These are phyloP conservation scores for Drosophila suzukii DNA, from an alignment of 1,140 invertebrate species.

Conservation along the genomic window DNA sequence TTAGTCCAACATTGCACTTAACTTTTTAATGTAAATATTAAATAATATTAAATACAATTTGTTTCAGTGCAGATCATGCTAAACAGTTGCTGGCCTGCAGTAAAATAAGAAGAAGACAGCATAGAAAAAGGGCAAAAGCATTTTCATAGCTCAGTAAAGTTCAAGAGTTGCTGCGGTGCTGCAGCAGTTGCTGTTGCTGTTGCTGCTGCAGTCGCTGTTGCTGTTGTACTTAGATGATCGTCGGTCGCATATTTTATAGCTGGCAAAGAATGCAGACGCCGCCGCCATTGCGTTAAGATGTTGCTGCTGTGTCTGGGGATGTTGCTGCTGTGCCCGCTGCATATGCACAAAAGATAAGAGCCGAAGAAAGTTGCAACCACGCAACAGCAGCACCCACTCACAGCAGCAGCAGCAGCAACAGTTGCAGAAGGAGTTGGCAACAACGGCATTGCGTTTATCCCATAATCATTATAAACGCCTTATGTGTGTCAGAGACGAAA, in stretches of 20 bases:
- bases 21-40: too few species aligned
- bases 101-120: constrained; percentile 30
- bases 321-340: constrained; percentile 55
- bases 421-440: constrained; percentile 20
- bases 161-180: constrained; percentile 65
- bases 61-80: constrained; percentile 58
- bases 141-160: constrained; percentile 77
- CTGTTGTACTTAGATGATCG: constrained; percentile 60
- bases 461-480: constrained; percentile 56
- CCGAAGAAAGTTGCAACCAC: constrained; percentile 75
- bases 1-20: too few species aligned
- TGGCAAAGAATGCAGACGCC: constrained; percentile 74
- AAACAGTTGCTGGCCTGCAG: constrained; percentile 64
- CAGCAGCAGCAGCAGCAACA: constrained; percentile 44
- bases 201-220: constrained; percentile 33
- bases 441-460: constrained; percentile 32
- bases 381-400: constrained; percentile 65
- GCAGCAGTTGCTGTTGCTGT: constrained; percentile 31
- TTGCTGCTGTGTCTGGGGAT: constrained; percentile 48
- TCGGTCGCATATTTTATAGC: constrained; percentile 78
- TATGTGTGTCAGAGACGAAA: constrained; percentile 58
- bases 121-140: constrained; percentile 69
- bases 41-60: neutral
- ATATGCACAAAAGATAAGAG: constrained; percentile 77
- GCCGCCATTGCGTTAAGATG: constrained; percentile 54